Evolutionary conservation across 2,888 invertebrate genomes (phyloP), one percentile per base, ranked within the genome.

Genomic region (Romanomermis culicivorax): DNA sequence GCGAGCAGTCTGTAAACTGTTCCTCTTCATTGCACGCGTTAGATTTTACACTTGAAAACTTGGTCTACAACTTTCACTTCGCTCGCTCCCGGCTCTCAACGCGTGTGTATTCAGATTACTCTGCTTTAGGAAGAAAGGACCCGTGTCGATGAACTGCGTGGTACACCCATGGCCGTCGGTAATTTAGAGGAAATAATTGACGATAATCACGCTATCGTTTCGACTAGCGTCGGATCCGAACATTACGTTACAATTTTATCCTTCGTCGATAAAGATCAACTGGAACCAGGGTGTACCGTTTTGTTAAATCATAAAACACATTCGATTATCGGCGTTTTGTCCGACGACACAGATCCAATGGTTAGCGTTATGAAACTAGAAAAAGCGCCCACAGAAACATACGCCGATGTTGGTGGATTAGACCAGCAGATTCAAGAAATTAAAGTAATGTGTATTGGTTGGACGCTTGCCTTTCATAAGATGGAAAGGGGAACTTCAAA

Each of bases 141-240:
- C 1, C 91, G 91, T 75, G 95, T 97, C 42, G 97, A 97, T 76
- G 95, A 99, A 72, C 76, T 99, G 55, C 77, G 97, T 70, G 95
- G 97, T 48, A 93, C 95, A 30, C 97, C 97, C 0, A 99, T 97
- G 97, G 93, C 93, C 4, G 97, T 97, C 26, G 97, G 97, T n/a
- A 91, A 85, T 60, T 74, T 97, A 57, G 97, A 99, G 71, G 97
- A 97, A 75, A 93, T 99, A 58, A 99, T 99, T 64, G 97, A 97
- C 74, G 97, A 97, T 71, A 97, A 95, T 72, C 97, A 97, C 74
- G 97, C 97, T 2, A 99, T 97, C 70, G 97, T 97, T 1, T 93
- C 91, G 0, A 95, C 95, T 1, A 67, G 67, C 53, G 95, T 97
- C 1, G 97, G 97, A 54, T 89, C 89, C 64, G 97, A 99, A 71